phyloP scores from a whole-genome alignment of 2,797 vertebrate genomes.

The Antennarius maculatus region DNA sequence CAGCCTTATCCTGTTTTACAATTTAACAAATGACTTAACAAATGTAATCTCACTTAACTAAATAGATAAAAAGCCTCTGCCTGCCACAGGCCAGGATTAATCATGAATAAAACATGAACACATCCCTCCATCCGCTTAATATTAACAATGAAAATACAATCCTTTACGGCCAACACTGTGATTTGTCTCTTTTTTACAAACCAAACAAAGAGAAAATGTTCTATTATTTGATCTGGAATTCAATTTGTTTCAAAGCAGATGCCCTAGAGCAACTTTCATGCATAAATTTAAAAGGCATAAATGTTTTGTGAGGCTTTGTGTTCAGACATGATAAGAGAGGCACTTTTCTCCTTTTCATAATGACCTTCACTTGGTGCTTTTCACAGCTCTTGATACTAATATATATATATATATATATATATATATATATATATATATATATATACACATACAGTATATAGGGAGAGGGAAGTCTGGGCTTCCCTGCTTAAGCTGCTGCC shows the following conservation, averaged over 20 bases:
- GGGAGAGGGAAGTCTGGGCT: no score
- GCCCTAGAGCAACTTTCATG: slow-evolving; percentile 41
- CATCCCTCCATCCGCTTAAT: slow-evolving; percentile 5
- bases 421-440: no score
- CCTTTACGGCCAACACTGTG: slow-evolving; percentile 38
- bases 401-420: no score
- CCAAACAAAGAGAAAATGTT: slow-evolving; percentile 41
- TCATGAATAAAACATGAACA: slow-evolving; percentile 76
- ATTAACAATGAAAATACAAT: slow-evolving; percentile 40
- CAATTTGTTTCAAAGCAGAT: slow-evolving; percentile 45
- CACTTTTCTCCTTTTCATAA: not conserved
- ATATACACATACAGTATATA: no score
- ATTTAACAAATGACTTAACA: slow-evolving; percentile 76
- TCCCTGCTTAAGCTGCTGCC: no score
- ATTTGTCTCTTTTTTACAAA: slow-evolving; percentile 33
- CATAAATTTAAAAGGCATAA: slow-evolving; percentile 41
- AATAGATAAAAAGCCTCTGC: slow-evolving; percentile 50
- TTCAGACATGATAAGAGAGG: slow-evolving; percentile 43
- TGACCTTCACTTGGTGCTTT: not conserved
- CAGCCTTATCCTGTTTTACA: slow-evolving; percentile 58
- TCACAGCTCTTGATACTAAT: slow-evolving; percentile 3
- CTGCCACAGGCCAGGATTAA: slow-evolving; percentile 53
- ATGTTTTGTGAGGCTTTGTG: slow-evolving; percentile 50
- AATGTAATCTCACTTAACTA: slow-evolving; percentile 72
- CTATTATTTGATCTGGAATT: slow-evolving; percentile 45